Evolutionary conservation across 2,113 vertebrate genomes (phyloP).

Genomic region (Riparia riparia): DNA sequence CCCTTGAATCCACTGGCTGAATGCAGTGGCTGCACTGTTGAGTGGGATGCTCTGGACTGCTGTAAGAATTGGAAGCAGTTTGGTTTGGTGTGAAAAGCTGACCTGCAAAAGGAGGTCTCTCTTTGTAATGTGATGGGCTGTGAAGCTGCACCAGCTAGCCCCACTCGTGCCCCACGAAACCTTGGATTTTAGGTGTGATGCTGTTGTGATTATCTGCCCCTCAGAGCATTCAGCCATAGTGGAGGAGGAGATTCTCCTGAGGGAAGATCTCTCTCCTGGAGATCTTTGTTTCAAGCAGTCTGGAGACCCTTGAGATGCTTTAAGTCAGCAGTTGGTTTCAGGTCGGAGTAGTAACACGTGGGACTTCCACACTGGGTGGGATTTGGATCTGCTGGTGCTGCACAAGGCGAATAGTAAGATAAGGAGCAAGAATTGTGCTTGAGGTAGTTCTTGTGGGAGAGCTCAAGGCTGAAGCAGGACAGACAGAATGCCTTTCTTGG

Average conservation of each 20-base stretch:
- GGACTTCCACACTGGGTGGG: not conserved
- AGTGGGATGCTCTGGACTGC: not conserved
- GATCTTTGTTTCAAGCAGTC: not conserved
- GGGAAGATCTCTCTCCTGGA: not conserved
- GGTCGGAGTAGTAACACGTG: not conserved
- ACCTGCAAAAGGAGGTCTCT: rapidly evolving
- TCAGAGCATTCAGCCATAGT: not conserved
- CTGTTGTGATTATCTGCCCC: not conserved
- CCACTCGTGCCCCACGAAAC: not conserved
- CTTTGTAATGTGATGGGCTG: not conserved
- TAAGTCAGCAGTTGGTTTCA: not conserved
- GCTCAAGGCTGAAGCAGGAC: not conserved
- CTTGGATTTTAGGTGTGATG: not conserved
- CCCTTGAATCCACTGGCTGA: not conserved
- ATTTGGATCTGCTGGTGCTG: not conserved
- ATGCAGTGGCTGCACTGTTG: not conserved
- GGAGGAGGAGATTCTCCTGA: not conserved
- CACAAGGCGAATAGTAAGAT: not conserved
- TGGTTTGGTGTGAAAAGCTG: not conserved
- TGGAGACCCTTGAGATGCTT: not conserved
- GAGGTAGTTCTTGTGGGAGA: not conserved
- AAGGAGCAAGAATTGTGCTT: not conserved
- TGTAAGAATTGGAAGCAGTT: not conserved
- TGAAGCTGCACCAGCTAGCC: not conserved
- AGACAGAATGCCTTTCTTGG: not conserved